Conservation (phyloP, 2,888 invertebrate genomes). For the Drosophila paramelanica region DNA sequence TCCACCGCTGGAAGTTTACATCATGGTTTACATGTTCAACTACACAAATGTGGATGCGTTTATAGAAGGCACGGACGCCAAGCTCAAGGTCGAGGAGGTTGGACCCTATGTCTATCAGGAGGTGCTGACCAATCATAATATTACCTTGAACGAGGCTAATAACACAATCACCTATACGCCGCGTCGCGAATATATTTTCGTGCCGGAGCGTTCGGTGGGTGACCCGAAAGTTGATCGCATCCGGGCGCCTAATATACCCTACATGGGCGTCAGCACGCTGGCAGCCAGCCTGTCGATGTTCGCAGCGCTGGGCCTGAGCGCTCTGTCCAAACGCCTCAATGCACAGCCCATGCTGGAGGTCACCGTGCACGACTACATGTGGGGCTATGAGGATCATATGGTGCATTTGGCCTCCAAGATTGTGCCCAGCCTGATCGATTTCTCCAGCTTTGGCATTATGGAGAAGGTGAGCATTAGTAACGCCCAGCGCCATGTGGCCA, state of each 20-base stretch:
- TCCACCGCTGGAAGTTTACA: conserved; percentile 88
- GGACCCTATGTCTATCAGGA: conserved; percentile 94
- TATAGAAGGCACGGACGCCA: conserved; percentile 87
- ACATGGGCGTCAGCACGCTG: conserved; percentile 86
- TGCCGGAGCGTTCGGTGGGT: conserved; percentile 88
- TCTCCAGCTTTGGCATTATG: conserved; percentile 91
- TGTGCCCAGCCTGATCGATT: conserved; percentile 92
- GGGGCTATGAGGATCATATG: conserved; percentile 93
- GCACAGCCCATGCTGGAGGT: conserved; percentile 88
- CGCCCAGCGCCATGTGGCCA: background rate
- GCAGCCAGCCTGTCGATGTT: conserved; percentile 81
- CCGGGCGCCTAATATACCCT: conserved; percentile 89
- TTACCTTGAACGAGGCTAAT: conserved; percentile 87
- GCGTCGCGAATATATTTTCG: conserved; percentile 86
- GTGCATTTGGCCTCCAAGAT: conserved; percentile 89
- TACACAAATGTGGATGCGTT: conserved; percentile 91
- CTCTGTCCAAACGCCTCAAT: conserved; percentile 86
- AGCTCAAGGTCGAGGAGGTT: conserved; percentile 89
- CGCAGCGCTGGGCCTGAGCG: conserved; percentile 87
- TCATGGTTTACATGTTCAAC: conserved; percentile 91
- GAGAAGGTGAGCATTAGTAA: conserved; percentile 88
- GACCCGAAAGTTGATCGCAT: conserved; percentile 88
- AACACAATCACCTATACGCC: conserved; percentile 89
- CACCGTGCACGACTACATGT: conserved; percentile 90
- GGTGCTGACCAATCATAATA: conserved; percentile 88